A percentile compares a stretch with the other conserved stretches of the same genome.
Evolutionary conservation across 2,113 vertebrate genomes (phyloP).

Genomic region (Labeo rohita): DNA sequence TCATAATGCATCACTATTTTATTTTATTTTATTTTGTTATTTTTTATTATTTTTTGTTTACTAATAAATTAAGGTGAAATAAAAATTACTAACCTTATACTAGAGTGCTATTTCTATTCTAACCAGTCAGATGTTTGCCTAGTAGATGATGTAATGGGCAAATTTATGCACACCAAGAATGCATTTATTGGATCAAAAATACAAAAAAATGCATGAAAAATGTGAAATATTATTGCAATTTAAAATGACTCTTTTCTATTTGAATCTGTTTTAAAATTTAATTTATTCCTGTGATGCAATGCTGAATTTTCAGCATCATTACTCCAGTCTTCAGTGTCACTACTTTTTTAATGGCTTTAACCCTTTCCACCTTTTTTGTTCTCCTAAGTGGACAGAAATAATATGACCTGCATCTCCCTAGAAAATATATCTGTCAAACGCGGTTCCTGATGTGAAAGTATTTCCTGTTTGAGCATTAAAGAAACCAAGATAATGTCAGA

Average conservation of each 20-base stretch:
- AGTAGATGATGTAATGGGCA: background rate
- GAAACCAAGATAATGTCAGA: background rate
- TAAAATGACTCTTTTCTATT: background rate
- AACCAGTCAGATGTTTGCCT: background rate
- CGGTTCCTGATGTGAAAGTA: conserved; percentile 41
- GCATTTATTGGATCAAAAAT: background rate
- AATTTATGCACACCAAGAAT: background rate
- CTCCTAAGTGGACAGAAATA: conserved; percentile 27
- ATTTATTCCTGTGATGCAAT: background rate
- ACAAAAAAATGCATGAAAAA: background rate
- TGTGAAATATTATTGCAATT: background rate
- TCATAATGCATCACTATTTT: background rate
- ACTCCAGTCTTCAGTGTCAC: background rate
- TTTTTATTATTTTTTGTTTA: background rate
- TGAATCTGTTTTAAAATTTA: background rate
- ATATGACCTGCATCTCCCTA: background rate
- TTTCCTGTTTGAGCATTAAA: conserved; percentile 46
- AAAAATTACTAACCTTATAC: background rate
- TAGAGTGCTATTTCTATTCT: background rate
- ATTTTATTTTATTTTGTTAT: background rate
- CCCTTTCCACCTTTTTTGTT: conserved; percentile 43
- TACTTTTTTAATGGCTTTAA: background rate
- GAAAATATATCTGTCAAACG: conserved; percentile 34
- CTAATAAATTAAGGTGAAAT: background rate
- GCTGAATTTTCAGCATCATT: background rate